Percentiles rank a stretch among this genome's conserved stretches.
phyloP scores from a whole-genome alignment of 1,140 invertebrate species.

The Panulirus ornatus region DNA sequence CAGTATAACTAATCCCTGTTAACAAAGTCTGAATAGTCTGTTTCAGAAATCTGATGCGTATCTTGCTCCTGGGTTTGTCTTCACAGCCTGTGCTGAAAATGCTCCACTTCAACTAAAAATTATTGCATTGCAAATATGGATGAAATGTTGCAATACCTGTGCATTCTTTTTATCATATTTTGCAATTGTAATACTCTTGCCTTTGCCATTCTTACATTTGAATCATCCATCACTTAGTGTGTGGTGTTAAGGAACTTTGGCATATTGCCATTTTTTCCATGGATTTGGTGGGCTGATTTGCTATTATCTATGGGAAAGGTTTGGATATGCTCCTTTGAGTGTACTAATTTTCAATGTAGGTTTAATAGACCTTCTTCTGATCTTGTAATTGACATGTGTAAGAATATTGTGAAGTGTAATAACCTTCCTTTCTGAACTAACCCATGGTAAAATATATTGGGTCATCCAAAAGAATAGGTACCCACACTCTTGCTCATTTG shows the following conservation, averaged over 20 bases:
- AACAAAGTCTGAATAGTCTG: slow-evolving; percentile 22
- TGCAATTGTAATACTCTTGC: slow-evolving; percentile 38
- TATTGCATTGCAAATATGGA: slow-evolving; percentile 43
- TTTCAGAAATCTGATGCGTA: slow-evolving; percentile 42
- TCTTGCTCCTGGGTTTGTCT: slow-evolving; percentile 33
- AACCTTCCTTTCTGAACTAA: background rate
- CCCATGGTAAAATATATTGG: too few relatives aligned
- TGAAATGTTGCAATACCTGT: slow-evolving; percentile 20
- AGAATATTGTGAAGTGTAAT: background rate
- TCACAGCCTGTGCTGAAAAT: slow-evolving; percentile 55
- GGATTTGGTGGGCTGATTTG: too few relatives aligned
- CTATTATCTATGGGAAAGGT: too few relatives aligned
- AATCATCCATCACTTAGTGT: background rate
- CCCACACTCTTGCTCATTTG: too few relatives aligned
- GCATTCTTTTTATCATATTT: slow-evolving; percentile 30
- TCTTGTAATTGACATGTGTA: too few relatives aligned
- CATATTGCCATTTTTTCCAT: background rate
- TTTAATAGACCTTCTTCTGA: too few relatives aligned
- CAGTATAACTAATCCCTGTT: background rate
- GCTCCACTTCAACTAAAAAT: slow-evolving; percentile 56
- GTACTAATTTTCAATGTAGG: too few relatives aligned
- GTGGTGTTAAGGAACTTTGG: background rate
- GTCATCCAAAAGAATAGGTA: too few relatives aligned
- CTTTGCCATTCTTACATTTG: slow-evolving; percentile 45
- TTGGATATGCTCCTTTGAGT: too few relatives aligned